Conservation (phyloP, 2,888 invertebrate species). For the Mamestra brassicae region DNA sequence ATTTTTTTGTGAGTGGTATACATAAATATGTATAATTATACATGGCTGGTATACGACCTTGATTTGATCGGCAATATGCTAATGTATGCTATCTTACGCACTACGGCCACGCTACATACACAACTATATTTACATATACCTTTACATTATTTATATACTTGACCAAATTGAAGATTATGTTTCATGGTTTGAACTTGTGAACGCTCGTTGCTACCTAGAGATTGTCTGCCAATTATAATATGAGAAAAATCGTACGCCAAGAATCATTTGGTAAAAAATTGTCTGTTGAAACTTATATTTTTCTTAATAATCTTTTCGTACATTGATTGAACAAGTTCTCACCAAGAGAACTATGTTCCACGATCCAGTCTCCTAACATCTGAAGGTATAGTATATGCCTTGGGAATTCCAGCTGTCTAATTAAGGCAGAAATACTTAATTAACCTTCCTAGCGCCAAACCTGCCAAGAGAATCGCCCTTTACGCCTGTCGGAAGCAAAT, state of each 20-base stretch:
- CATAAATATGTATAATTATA: constrained; percentile 58
- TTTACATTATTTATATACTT: constrained; percentile 55
- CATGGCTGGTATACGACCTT: constrained; percentile 68
- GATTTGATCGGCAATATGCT: constrained; percentile 76
- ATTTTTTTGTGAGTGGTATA: constrained; percentile 45
- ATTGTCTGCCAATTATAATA: background rate
- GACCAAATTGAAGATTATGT: constrained; percentile 55
- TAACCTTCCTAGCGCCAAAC: constrained; percentile 35
- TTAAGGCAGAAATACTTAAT: constrained; percentile 5
- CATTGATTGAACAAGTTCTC: background rate
- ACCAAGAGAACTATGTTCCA: background rate
- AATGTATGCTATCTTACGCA: constrained; percentile 68
- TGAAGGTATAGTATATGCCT: background rate
- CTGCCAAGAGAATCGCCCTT: constrained; percentile 32
- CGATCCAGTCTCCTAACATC: background rate
- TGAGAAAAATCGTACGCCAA: background rate
- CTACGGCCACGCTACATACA: constrained; percentile 50
- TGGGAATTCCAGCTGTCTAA: constrained; percentile 10
- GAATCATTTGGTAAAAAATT: background rate
- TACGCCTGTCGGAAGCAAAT: constrained; percentile 48
- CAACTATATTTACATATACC: constrained; percentile 37
- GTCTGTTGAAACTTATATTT: background rate
- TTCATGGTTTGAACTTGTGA: constrained; percentile 33
- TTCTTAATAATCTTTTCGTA: background rate
- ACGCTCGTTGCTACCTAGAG: constrained; percentile 34